phyloP scores from a whole-genome alignment of 2,797 vertebrate genomes.

The Denticeps clupeoides region DNA sequence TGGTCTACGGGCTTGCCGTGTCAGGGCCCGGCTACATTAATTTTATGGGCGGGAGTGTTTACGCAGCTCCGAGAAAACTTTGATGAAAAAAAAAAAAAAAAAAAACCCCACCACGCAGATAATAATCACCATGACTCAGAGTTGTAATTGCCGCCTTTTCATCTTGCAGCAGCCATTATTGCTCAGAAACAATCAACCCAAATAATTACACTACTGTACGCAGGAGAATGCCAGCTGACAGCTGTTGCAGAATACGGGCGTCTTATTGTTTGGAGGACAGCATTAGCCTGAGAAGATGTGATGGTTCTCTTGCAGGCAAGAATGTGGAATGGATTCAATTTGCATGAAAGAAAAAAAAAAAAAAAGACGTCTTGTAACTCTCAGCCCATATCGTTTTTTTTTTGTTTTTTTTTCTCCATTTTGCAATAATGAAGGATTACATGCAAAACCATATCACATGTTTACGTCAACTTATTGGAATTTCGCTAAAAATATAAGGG shows the following conservation, averaged over 20 bases:
- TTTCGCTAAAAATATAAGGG: no score
- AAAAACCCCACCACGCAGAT: not conserved
- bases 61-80: not conserved
- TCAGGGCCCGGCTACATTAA: no score
- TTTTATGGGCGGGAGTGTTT: no score
- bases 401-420: no score
- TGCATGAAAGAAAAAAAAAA: no score
- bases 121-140: not conserved
- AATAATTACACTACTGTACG: constrained; percentile 13
- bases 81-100: not conserved
- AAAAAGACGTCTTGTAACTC: no score
- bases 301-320: not conserved
- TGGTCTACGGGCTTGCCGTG: no score
- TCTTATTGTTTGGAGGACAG: not conserved
- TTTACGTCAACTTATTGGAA: no score
- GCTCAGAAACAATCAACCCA: not conserved
- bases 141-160: constrained; percentile 12
- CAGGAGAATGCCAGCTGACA: constrained; percentile 18
- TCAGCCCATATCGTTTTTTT: no score
- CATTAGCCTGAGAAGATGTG: not conserved
- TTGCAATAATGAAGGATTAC: no score
- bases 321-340: no score
- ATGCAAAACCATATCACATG: no score
- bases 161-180: not conserved
- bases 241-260: constrained; percentile 2